Evolutionary conservation across 1,140 invertebrate genomes (phyloP).

Genomic region (Cotesia glomerata): DNA sequence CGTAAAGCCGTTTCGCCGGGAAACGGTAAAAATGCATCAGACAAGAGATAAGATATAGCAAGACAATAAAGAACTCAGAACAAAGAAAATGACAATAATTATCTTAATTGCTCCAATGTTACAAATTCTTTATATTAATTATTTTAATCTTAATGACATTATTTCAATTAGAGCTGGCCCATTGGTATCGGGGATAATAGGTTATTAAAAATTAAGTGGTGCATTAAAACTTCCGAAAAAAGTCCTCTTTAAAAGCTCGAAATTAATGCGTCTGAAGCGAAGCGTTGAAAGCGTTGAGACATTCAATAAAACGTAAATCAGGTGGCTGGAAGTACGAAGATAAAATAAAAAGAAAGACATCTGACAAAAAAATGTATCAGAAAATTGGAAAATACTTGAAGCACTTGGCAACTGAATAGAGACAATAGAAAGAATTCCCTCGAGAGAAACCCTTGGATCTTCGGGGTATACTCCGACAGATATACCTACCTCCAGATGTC

Average conservation of each 20-base stretch:
- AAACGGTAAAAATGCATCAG: neutral
- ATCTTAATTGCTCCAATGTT: neutral
- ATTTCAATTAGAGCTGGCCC: too few relatives aligned
- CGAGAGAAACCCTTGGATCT: slow-evolving; percentile 12
- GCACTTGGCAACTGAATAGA: slow-evolving; percentile 19
- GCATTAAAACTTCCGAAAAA: too few relatives aligned
- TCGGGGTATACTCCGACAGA: neutral
- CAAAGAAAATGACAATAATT: neutral
- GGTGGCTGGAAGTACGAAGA: neutral
- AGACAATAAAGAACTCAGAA: too few relatives aligned
- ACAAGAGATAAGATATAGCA: too few relatives aligned
- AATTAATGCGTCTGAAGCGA: neutral
- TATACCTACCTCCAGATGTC: neutral
- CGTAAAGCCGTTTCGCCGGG: neutral
- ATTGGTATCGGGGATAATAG: too few relatives aligned
- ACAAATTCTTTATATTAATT: too few relatives aligned
- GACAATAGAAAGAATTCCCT: slow-evolving; percentile 20
- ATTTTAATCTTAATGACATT: neutral
- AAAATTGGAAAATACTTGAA: slow-evolving; percentile 22
- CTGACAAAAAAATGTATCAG: neutral
- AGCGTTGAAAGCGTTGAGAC: neutral
- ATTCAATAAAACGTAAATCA: neutral
- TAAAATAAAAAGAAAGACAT: neutral
- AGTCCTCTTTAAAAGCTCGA: too few relatives aligned
- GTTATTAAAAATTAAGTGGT: too few relatives aligned